Evolutionary conservation across 2,888 invertebrate species (phyloP).

Genomic region (Rhamnusium bicolor): DNA sequence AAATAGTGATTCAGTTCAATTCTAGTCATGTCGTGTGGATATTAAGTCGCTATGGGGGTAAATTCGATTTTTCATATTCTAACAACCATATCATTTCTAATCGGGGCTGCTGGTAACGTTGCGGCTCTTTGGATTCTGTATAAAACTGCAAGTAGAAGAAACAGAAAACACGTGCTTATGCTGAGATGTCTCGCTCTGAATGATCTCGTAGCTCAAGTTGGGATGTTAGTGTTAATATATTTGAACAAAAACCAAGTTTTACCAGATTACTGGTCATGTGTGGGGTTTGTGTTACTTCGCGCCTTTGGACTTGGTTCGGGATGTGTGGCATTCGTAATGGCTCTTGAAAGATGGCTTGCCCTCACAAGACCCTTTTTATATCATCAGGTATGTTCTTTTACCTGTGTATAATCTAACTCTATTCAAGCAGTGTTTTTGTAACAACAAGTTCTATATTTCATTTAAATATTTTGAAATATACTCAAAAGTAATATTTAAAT

Average conservation of each 20-base stretch:
- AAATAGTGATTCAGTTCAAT: conserved; percentile 16
- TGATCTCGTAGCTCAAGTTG: conserved; percentile 85
- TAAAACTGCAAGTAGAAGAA: conserved; percentile 81
- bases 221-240: conserved; percentile 83
- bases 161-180: conserved; percentile 87
- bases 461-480: too few species aligned
- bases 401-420: not conserved
- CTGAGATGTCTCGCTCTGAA: conserved; percentile 84
- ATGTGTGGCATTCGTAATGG: conserved; percentile 91
- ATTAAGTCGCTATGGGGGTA: conserved; percentile 31
- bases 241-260: conserved; percentile 71
- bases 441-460: too few species aligned
- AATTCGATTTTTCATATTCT: conserved; percentile 34
- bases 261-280: conserved; percentile 75
- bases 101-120: conserved; percentile 84
- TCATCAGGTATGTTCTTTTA: conserved; percentile 80
- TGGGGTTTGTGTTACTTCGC: conserved; percentile 81
- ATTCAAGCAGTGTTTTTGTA: too few species aligned
- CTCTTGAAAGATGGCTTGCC: conserved; percentile 89
- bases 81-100: conserved; percentile 69
- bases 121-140: conserved; percentile 84
- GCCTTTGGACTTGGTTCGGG: conserved; percentile 91
- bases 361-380: conserved; percentile 90
- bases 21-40: conserved; percentile 21
- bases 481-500: too few species aligned